Evolutionary conservation across 2,888 invertebrate genomes (phyloP), one percentile per base, ranked within the genome.

Genomic region (Metacarcinus magister): DNA sequence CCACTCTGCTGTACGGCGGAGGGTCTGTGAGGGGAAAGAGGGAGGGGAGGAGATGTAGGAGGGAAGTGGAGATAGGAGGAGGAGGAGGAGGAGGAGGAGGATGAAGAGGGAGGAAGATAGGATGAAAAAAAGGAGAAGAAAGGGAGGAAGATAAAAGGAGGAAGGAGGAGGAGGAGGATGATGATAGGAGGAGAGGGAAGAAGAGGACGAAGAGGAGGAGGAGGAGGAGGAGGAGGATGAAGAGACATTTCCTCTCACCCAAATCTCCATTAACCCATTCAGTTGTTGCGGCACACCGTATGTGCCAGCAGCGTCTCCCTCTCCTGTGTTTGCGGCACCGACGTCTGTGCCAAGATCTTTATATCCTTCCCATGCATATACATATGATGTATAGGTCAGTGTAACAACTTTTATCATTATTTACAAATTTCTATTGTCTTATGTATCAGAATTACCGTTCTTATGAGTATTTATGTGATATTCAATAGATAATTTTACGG

Each of bases 1-100:
- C 67, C 54, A 93, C 93, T 87, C 95, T 89, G 60, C 89, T 89
- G 60, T 89, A 93, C 8, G 93, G 90, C 16, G 93, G 95, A 75
- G 89, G 89, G 5, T 93, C 89, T 93, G 95, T 3, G 46, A 43
- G 7, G 91, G 13, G 43, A 44, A 46, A 43, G 91, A 44, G 46
- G 19, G 46, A 39, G 91, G 8, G n/a, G 28, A 13, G 28, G 46
- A 46, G 44, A n/a, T 23, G 28, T 44, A 91, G 44, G 19, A 23
- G 46, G 44, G 8, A 0, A 7, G 44, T 2, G 19, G 7, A 23
- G 67, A 23, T 5, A n/a, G n/a, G 67, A 67, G 67, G 67, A 67
- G 19, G 67, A 23, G 28, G 13, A 32, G 28, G 82, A 32, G 19
- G 82, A n/a, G 32, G 19, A 5, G 8, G 82, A 13, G 13, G 13